Percentiles rank a stretch among this genome's conserved stretches.
Conservation (phyloP, 2,888 invertebrate genomes). For the Macrophya annulata region DNA sequence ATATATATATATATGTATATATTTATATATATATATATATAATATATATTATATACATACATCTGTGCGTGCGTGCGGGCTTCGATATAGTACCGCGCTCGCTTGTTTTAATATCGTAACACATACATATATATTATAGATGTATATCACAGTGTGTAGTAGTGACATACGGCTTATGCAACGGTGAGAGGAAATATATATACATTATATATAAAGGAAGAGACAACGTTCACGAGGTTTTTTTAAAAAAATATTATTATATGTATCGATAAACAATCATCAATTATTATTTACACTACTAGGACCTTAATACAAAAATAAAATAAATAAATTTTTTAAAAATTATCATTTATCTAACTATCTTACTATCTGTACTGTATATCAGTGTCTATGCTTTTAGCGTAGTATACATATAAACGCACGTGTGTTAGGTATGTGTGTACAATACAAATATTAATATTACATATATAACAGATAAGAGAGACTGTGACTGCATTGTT, state of each 20-base stretch:
- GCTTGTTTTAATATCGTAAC: constrained; percentile 10
- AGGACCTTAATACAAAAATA: not conserved
- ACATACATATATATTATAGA: not conserved
- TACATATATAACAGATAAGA: not conserved
- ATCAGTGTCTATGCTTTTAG: not conserved
- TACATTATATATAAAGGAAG: not conserved
- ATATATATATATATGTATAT: too few species aligned
- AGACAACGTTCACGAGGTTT: not conserved
- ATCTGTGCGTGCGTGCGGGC: not conserved
- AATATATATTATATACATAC: too few species aligned
- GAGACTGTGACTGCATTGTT: not conserved
- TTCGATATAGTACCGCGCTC: not conserved
- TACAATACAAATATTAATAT: constrained; percentile 1
- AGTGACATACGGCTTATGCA: not conserved
- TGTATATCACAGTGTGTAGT: not conserved
- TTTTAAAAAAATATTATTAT: not conserved
- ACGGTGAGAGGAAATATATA: not conserved
- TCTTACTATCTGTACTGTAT: not conserved
- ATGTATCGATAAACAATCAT: not conserved
- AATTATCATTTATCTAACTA: not conserved
- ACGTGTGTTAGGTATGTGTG: not conserved
- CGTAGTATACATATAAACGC: not conserved
- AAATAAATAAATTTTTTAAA: not conserved
- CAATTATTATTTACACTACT: not conserved
- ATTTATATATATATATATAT: too few species aligned